Percentiles rank a stretch among this genome's conserved stretches.
These are phyloP conservation scores for Leptinotarsa defecta DNA, from an alignment of 1,140 invertebrate species.

Conservation along the genomic window DNA sequence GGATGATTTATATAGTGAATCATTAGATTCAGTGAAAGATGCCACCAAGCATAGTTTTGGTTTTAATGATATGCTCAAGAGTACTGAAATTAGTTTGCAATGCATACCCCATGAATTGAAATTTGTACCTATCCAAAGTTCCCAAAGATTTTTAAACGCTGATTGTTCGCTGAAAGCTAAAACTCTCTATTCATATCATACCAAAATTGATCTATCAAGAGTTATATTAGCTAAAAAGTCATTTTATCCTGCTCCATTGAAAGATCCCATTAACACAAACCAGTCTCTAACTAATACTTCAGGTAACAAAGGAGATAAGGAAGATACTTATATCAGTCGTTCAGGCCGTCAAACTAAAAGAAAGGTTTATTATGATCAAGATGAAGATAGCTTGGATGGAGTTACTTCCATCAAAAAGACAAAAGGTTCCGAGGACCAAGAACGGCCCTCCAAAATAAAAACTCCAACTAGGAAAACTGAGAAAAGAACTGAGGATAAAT, in stretches of 20 bases:
- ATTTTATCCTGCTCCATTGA: constrained; percentile 8
- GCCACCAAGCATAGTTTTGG: constrained; percentile 20
- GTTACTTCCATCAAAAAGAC: constrained; percentile 14
- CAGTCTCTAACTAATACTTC: background rate
- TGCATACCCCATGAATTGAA: constrained; percentile 12
- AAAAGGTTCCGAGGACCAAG: constrained; percentile 6
- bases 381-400: constrained; percentile 16
- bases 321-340: constrained; percentile 21
- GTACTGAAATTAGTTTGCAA: background rate
- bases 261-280: background rate
- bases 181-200: constrained; percentile 23
- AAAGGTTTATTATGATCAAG: constrained; percentile 21
- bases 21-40: constrained; percentile 1
- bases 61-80: constrained; percentile 22
- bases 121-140: constrained; percentile 17
- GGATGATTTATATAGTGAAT: background rate
- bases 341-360: constrained; percentile 25
- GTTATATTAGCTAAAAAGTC: constrained; percentile 7
- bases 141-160: constrained; percentile 11
- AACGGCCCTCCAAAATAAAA: constrained; percentile 2
- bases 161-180: constrained; percentile 13
- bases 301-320: background rate
- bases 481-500: background rate
- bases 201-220: constrained; percentile 15
- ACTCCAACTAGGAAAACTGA: background rate